These are phyloP conservation scores for Lagocephalus sceleratus DNA, from an alignment of 2,797 vertebrate species.

Conservation along the genomic window DNA sequence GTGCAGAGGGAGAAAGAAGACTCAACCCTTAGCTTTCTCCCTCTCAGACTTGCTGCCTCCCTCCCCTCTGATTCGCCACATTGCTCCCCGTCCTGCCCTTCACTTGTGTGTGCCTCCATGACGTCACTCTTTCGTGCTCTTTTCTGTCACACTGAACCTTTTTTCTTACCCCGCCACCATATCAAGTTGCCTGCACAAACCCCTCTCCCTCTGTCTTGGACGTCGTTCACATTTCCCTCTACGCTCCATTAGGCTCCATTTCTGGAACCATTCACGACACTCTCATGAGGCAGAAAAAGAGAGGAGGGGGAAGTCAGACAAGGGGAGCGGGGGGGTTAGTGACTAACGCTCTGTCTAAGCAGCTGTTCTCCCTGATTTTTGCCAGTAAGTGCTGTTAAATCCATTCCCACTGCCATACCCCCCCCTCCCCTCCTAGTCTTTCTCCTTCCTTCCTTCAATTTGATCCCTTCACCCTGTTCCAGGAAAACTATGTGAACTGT, in stretches of 20 bases:
- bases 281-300: slow-evolving; percentile 33
- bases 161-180: slow-evolving; percentile 31
- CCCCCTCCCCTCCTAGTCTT: slow-evolving; percentile 25
- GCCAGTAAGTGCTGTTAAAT: slow-evolving; percentile 58
- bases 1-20: slow-evolving; percentile 10
- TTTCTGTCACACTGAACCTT: slow-evolving; percentile 37
- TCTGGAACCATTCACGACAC: slow-evolving; percentile 52
- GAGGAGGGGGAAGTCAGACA: neutral
- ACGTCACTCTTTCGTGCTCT: slow-evolving; percentile 11
- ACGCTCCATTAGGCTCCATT: slow-evolving; percentile 51
- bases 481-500: slow-evolving; percentile 24
- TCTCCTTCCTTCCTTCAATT: neutral
- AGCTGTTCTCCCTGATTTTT: slow-evolving; percentile 57
- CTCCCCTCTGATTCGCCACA: slow-evolving; percentile 3
- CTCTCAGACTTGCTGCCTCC: slow-evolving; percentile 21
- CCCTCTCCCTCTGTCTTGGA: slow-evolving; percentile 16
- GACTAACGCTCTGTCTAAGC: slow-evolving; percentile 57
- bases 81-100: neutral
- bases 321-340: slow-evolving; percentile 8
- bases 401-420: slow-evolving; percentile 16
- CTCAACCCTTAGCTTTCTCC: slow-evolving; percentile 31
- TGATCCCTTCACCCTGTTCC: slow-evolving; percentile 38
- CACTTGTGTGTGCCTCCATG: slow-evolving; percentile 14
- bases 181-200: slow-evolving; percentile 39
- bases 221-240: slow-evolving; percentile 46